Base-by-base conservation (phyloP, 1,140 invertebrate species). In the Leptopilina clavipes region DNA sequence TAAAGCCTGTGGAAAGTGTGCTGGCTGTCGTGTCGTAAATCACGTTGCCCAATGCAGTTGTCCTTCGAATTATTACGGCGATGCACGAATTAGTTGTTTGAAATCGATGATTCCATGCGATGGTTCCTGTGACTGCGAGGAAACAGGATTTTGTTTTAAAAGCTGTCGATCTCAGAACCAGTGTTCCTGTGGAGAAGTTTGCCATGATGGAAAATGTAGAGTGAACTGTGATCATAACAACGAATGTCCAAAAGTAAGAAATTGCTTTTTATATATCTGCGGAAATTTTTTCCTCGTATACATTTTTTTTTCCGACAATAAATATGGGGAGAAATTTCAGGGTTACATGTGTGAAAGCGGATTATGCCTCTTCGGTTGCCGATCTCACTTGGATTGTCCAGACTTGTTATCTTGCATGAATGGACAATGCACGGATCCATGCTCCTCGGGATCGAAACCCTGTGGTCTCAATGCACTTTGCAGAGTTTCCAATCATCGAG, bases 41-140 rank as follows among this genome's bases (percentile, higher is more conserved):
- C 96, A 97, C 82, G 93, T 94, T 37, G 93, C 94, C 1, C 95
- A 96, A 81, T 98, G 97, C 84, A 95, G 93, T 81, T 98, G 97
- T 84, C 94, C 96, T 3, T 90, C 93, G 31, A 94, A 94, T 85
- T 96, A 94, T 73, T 92, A 95, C 37, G 96, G 96, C 40, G 95
- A 97, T 88, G 95, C 96, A 9, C 88, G 95, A 0, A 92, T 94
- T 1, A 93, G 93, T 78, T 97, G 96, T 80, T 91, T 91, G 18
- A 93, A 93, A 86, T 92, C 93, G 56, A 89, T 92, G 74, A 87
- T 93, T 82, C 91, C 93, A 82, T 94, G 95, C 84, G 91, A 95
- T 86, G 91, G 92, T 1, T 86, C 85, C 56, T 95, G 95, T 78
- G 92, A 94, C 72, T 97, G 96, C 84, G 94, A 97, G 81, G 93